phyloP scores from a whole-genome alignment of 2,888 invertebrate species.

The Sialis lutaria region DNA sequence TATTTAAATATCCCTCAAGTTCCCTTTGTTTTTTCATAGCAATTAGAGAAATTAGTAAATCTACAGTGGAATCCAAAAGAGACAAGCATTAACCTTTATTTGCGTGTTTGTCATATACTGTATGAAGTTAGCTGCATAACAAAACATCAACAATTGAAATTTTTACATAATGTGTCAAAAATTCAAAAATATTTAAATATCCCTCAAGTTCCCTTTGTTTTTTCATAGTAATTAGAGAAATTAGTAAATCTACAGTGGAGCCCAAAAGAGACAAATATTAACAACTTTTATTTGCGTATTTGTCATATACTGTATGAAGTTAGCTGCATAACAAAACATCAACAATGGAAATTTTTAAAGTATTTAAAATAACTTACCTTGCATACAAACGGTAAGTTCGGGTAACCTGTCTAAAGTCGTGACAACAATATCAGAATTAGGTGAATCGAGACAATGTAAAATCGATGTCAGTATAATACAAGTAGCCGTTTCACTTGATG shows the following conservation, averaged over 20 bases:
- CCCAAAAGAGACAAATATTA: neutral
- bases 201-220: too few species aligned
- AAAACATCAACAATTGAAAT: neutral
- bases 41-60: too few species aligned
- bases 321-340: too few species aligned
- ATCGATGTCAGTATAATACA: slow-evolving; percentile 55
- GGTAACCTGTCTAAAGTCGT: slow-evolving; percentile 67
- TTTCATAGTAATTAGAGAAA: too few species aligned
- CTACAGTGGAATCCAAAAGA: neutral
- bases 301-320: too few species aligned
- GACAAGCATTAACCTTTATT: neutral
- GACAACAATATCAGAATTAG: slow-evolving; percentile 60
- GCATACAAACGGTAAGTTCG: slow-evolving; percentile 66
- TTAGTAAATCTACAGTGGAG: too few species aligned
- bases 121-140: too few species aligned
- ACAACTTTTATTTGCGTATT: neutral
- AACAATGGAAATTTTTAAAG: neutral
- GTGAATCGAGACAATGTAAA: slow-evolving; percentile 64
- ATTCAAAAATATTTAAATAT: too few species aligned
- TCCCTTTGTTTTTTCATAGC: too few species aligned
- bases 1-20: too few species aligned
- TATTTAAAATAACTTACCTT: slow-evolving; percentile 25
- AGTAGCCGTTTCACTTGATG: slow-evolving; percentile 30
- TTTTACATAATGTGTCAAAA: slow-evolving; percentile 1
- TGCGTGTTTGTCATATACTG: too few species aligned